Evolutionary conservation across 2,113 vertebrate genomes (phyloP), one percentile per base, ranked within the genome.

Genomic region (Sinocyclocheilus anophthalmus): DNA sequence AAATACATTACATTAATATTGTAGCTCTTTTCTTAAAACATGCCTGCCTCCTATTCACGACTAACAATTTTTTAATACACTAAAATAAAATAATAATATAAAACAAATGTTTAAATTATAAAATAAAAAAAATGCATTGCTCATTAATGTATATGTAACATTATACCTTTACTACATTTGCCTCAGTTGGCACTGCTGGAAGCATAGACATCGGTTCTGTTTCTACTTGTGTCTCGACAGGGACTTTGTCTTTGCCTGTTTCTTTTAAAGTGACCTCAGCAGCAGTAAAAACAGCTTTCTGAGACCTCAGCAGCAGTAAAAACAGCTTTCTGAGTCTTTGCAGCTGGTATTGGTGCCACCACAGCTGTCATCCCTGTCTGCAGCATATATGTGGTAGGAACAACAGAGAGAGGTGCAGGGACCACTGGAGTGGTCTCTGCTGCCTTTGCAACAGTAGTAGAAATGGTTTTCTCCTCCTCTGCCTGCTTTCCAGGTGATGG

Each of bases 341-440:
- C 22, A 80, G 57, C 39, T 55, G 50, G 57, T 82, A 45, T 37
- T 70, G 78, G 59, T 72, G 67, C 48, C 42, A 50, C 73, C 33
- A 73, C 81, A 73, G 50, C 50, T 83, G 50, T 42, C 20, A 42
- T 39, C 20, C 42, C 77, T 39, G 77, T 39, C 37, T 59, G 57
- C 30, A 59, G 77, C 13, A 37, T 20, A 65, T 93, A 87, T 86
- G 79, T 70, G 88, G 80, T 26, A 48, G 86, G 33, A 72, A 53
- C 20, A 24, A 86, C 39, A 50, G 53, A 61, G 2, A 26, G 33
- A 39, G 77, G 48, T 24, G 67, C 65, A 86, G 84, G 57, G 39
- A 82, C 12, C 59, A 65, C 70, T 0, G 82, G 78, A 83, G 76
- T 18, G 42, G 65, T 30, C 81, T 33, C 50, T 39, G 22, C 84